Conservation (phyloP, 2,888 invertebrate genomes). For the Heteromyza rotundicornis region DNA sequence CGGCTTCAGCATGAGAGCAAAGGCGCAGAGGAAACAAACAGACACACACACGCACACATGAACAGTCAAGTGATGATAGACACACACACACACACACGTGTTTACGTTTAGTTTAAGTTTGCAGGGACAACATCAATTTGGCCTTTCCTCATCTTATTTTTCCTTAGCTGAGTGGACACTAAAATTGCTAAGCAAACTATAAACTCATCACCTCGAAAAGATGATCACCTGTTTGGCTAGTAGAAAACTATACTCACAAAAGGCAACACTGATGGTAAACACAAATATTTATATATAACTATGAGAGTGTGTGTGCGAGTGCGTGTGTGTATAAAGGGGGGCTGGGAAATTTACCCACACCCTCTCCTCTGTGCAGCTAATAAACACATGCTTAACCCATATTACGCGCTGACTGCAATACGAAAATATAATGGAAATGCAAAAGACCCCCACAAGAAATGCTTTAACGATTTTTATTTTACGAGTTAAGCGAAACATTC, state of each 20-base stretch:
- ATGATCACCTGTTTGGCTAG: background rate
- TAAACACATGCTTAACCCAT: slow-evolving; percentile 8
- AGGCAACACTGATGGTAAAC: background rate
- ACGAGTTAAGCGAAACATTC: background rate
- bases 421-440: too few species aligned
- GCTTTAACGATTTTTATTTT: background rate
- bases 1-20: background rate
- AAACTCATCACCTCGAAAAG: background rate
- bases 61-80: too few species aligned
- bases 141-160: background rate
- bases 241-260: background rate
- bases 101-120: background rate
- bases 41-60: background rate
- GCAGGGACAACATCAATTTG: background rate
- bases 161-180: background rate
- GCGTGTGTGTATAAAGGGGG: background rate
- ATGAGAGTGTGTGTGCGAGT: background rate
- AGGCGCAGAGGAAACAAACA: background rate
- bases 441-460: too few species aligned
- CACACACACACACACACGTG: background rate
- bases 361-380: background rate
- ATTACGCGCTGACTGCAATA: background rate
- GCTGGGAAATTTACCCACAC: background rate
- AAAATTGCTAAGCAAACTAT: background rate
- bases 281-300: background rate